phyloP scores from a whole-genome alignment of 2,113 vertebrate species.

The Sebastes schlegelii region DNA sequence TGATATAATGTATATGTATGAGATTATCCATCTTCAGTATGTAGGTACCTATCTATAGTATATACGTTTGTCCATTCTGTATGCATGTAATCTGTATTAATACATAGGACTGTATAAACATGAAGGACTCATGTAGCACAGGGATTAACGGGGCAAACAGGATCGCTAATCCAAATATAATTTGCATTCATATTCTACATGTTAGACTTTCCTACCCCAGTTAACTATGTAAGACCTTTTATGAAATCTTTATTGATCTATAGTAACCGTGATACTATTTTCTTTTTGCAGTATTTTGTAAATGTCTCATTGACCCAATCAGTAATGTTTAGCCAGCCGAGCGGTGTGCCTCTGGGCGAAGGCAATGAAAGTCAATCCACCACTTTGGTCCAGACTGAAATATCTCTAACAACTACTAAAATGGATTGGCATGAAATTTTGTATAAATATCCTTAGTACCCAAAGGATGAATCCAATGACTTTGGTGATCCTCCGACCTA shows the following conservation, averaged over 20 bases:
- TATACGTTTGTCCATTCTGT: background rate
- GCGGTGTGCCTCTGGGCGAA: background rate
- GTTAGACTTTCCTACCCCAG: background rate
- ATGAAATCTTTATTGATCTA: background rate
- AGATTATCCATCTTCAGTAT: background rate
- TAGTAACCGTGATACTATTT: background rate
- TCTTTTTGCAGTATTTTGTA: background rate
- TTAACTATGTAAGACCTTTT: background rate
- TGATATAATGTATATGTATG: too few relatives aligned
- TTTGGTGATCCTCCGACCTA: background rate
- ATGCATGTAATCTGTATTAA: conserved; percentile 20
- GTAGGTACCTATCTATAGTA: background rate
- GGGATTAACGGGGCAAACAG: conserved; percentile 51
- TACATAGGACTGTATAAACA: conserved; percentile 21
- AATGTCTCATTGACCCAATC: background rate
- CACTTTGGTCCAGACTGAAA: background rate
- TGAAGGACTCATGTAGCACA: conserved; percentile 25
- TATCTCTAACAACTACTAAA: background rate
- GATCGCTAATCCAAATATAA: conserved; percentile 44
- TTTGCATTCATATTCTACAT: conserved; percentile 28
- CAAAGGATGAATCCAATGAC: background rate
- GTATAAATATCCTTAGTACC: background rate
- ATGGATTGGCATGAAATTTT: background rate
- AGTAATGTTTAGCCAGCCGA: background rate
- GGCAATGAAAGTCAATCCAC: background rate